A percentile compares a stretch with the other conserved stretches of the same genome.
Conservation (phyloP, 2,113 vertebrate species). For the Grallaria varia region DNA sequence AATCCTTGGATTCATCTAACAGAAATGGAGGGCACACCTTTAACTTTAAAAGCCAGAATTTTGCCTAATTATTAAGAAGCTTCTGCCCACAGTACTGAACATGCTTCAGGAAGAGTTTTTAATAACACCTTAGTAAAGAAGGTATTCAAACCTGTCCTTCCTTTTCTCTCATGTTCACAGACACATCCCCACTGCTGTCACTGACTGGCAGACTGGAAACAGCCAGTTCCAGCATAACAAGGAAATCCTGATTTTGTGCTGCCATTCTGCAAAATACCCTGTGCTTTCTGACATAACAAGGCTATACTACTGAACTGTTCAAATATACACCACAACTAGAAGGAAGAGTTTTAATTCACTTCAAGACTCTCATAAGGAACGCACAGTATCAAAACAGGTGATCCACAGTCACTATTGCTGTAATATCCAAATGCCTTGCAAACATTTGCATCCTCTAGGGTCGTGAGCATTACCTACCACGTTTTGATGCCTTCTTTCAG, state of each 20-base stretch:
- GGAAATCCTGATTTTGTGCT: background rate
- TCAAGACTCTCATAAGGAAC: constrained; percentile 3
- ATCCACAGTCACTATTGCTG: background rate
- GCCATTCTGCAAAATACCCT: background rate
- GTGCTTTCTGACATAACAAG: background rate
- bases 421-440: background rate
- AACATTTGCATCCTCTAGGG: background rate
- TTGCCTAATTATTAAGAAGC: constrained; percentile 58
- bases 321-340: background rate
- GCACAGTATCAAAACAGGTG: background rate
- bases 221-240: background rate
- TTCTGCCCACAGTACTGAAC: constrained; percentile 19
- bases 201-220: constrained; percentile 49
- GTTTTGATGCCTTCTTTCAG: background rate
- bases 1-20: constrained; percentile 5
- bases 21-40: constrained; percentile 33
- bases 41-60: constrained; percentile 35
- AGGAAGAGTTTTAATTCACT: background rate
- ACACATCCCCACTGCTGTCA: background rate
- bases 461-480: background rate
- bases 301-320: background rate
- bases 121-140: constrained; percentile 52
- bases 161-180: background rate
- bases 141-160: constrained; percentile 44
- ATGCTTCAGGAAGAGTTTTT: constrained; percentile 48